Percentiles rank a stretch among this genome's conserved stretches.
phyloP scores from a whole-genome alignment of 2,888 invertebrate species.

The Nymphalis c-album region DNA sequence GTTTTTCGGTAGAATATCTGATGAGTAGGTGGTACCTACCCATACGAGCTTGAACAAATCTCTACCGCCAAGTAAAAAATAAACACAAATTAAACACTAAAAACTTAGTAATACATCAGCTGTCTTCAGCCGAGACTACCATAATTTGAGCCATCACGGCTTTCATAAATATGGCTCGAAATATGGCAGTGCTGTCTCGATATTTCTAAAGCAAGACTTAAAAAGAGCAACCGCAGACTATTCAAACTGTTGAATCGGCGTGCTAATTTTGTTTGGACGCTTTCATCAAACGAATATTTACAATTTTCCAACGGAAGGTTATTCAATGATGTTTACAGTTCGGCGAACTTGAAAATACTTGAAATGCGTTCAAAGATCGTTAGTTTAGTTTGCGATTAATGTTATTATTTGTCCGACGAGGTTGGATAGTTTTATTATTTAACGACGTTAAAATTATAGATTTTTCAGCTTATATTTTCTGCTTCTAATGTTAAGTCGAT shows the following conservation, averaged over 20 bases:
- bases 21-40: too few species aligned
- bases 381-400: not conserved
- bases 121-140: too few species aligned
- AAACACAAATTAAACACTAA: too few species aligned
- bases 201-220: conserved; percentile 3
- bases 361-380: not conserved
- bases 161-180: not conserved
- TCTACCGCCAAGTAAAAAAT: too few species aligned
- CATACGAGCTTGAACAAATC: too few species aligned
- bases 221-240: conserved; percentile 2
- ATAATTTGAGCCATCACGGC: too few species aligned
- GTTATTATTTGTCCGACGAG: not conserved
- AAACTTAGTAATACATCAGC: too few species aligned
- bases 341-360: not conserved
- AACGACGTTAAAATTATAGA: too few species aligned
- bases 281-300: conserved; percentile 22
- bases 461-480: too few species aligned
- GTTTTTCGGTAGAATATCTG: too few species aligned
- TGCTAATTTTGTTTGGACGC: conserved; percentile 12
- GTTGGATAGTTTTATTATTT: too few species aligned
- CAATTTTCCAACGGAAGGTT: conserved; percentile 11
- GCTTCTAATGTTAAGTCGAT: too few species aligned
- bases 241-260: conserved; percentile 4
- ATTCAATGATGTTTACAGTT: conserved; percentile 7
- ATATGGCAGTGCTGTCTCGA: not conserved